Base-by-base conservation (phyloP, 1,140 invertebrate species). In the Drosophila sechellia region DNA sequence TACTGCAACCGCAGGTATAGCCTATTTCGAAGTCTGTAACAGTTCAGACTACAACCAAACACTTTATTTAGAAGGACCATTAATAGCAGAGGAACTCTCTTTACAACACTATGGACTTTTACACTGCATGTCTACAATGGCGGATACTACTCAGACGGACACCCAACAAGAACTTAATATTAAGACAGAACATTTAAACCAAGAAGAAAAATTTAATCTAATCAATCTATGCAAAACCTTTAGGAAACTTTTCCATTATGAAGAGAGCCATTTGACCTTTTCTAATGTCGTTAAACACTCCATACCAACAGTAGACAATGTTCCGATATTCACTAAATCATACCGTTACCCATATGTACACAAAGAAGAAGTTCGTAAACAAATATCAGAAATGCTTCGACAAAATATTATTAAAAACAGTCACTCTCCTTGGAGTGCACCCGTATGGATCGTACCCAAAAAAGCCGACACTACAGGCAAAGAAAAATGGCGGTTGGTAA, bases 161-260 rank as follows among this genome's bases (percentile, higher is more conserved):
- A 6, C 11, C 27, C 54, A 43, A 25, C 4, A 39, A 5, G 22
- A 55, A 58, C 52, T 66, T 53, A 35, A 58, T 49, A 66, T 69
- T 48, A 39, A 60, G 45, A 69, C 35, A 6, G 50, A 35, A 42
- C 42, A 60, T 25, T 45, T 69, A 10, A 69, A 69, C 57, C 22
- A 12, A 4, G 50, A 55, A n/a, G 56, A 60, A 54, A 60, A 40
- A 55, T 42, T 60, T 48, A 52, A 59, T 15, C 6, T 69, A 60
- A 10, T 54, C 11, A 42, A 69, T 40, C 35, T 54, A 39, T 54
- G 49, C 42, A 60, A 69, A 45, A 10, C 46, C 5, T 66, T 57
- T n/a, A 64, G 57, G 43, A 57, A 31, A 49, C 63, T 65, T 31
- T 65, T 65, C 15, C 39, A 65, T 20, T 35, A 48, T 10, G 61